Evolutionary conservation across 1,140 invertebrate species (phyloP).

Genomic region (Lordiphosa collinella): DNA sequence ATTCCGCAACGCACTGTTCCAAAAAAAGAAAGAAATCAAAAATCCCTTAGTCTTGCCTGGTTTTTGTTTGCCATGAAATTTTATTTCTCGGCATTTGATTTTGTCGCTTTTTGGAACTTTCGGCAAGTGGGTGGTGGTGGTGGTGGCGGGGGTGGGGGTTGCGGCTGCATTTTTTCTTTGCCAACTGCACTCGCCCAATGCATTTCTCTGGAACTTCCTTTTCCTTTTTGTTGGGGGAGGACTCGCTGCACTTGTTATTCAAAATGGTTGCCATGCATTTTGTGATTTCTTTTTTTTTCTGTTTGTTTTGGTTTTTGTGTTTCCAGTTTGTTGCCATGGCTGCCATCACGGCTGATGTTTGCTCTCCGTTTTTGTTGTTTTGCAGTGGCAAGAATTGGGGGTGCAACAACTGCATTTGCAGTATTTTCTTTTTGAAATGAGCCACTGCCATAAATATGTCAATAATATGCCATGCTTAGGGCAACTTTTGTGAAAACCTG

Average conservation of each 20-base stretch:
- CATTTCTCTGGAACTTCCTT: conserved; percentile 57
- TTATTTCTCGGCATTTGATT: conserved; percentile 76
- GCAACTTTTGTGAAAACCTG: conserved; percentile 49
- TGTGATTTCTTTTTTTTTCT: conserved; percentile 45
- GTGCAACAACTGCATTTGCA: background rate
- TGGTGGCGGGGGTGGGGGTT: conserved; percentile 19
- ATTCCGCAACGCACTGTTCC: background rate
- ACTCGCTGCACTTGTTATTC: conserved; percentile 67
- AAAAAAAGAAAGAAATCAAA: conserved; percentile 31
- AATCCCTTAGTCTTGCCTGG: conserved; percentile 14
- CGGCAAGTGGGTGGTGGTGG: conserved; percentile 1
- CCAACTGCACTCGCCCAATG: conserved; percentile 65
- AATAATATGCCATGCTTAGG: background rate
- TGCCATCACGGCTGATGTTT: conserved; percentile 43
- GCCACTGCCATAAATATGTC: conserved; percentile 7
- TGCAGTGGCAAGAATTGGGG: conserved; percentile 17
- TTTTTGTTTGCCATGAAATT: conserved; percentile 48
- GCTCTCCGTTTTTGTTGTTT: conserved; percentile 51
- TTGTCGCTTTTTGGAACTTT: conserved; percentile 54
- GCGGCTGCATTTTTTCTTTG: conserved; percentile 63
- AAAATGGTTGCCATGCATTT: conserved; percentile 76
- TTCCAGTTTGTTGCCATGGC: conserved; percentile 64
- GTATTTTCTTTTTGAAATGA: background rate
- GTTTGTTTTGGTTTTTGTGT: conserved; percentile 32
- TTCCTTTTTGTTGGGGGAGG: conserved; percentile 26